Base-by-base conservation (phyloP, 37 sponge, comb jelly and placozoan genomes). In the Ephydatia muelleri region DNA sequence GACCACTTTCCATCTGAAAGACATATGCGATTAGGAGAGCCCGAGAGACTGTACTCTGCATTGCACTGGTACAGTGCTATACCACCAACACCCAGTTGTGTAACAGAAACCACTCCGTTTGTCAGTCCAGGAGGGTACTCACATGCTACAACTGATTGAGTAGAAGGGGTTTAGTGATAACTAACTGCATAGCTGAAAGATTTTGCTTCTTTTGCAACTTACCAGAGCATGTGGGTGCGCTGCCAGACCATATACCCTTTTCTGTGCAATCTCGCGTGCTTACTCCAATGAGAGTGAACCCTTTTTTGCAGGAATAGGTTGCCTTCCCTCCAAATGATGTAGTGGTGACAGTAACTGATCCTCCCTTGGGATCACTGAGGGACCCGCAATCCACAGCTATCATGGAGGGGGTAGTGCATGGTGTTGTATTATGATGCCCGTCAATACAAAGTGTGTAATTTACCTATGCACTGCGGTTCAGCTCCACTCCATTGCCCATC, bases 251-350 rank as follows among this genome's bases (percentile, higher is more conserved):
- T 27, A 26, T 64, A 9, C 77, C 40, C 38, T 65, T 38, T 13
- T 28, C 35, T 25, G 70, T 49, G 66, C 91, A 91, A 0, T 38
- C 33, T 23, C 87, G 77, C 6, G 67, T 80, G 70, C 5, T 33
- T 9, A 32, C 82, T 72, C 87, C 87, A 49, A 29, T 67, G n/a
- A 81, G 67, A 13, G 25, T 38, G 49, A 78, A 83, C 70, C 87
- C 91, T 64, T n/a, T n/a, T 33, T 83, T 76, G 57, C 91, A 91
- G 70, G n/a, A 69, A 49, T 82, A 91, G 29, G 38, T 70, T 9
- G 86, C 86, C 25, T 37, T 21, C 27, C 49, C 21, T 29, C 30
- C 38, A 68, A 75, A 73, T 0, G 76, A 79, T 13, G 77, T 84
- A 1, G 38, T 47, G 30, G 85, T 23, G 38, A 77, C 31, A 0